A percentile compares a stretch with the other conserved stretches of the same genome.
These are phyloP conservation scores for Sarotherodon lohbergeri DNA, from an alignment of 2,113 vertebrate species.

Conservation along the genomic window DNA sequence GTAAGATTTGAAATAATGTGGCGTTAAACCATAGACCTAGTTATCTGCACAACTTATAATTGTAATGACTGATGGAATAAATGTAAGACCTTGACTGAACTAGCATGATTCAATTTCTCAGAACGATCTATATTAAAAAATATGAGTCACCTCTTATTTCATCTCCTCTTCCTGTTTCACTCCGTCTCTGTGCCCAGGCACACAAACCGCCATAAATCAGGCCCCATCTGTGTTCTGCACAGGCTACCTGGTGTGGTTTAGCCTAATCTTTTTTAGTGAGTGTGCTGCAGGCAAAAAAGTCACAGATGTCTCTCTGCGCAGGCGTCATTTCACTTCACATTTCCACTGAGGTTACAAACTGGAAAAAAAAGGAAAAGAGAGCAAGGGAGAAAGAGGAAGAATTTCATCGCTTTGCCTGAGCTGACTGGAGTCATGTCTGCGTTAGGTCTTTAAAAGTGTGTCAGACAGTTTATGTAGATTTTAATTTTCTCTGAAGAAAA, in stretches of 20 bases:
- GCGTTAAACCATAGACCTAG: background rate
- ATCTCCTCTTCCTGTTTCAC: background rate
- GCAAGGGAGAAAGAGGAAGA: background rate
- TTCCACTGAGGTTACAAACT: constrained; percentile 3
- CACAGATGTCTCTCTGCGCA: constrained; percentile 36
- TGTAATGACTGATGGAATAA: background rate
- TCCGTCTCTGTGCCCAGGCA: background rate
- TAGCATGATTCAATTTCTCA: background rate
- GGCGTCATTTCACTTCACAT: constrained; percentile 4
- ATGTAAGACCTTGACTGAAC: background rate
- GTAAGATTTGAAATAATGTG: background rate
- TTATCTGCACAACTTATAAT: background rate
- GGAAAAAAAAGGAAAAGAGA: background rate
- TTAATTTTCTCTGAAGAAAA: background rate
- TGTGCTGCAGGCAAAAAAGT: constrained; percentile 27
- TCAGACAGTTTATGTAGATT: background rate
- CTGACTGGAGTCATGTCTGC: background rate
- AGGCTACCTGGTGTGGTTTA: constrained; percentile 19
- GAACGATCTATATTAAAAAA: background rate
- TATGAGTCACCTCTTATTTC: background rate
- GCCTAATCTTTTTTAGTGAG: constrained; percentile 28
- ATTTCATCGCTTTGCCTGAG: background rate
- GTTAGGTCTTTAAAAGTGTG: background rate
- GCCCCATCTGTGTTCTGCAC: constrained; percentile 29
- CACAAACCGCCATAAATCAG: background rate